A percentile compares a stretch with the other conserved stretches of the same genome.
Conservation (phyloP, 2,113 vertebrate genomes). For the Hemichromis elongatus region DNA sequence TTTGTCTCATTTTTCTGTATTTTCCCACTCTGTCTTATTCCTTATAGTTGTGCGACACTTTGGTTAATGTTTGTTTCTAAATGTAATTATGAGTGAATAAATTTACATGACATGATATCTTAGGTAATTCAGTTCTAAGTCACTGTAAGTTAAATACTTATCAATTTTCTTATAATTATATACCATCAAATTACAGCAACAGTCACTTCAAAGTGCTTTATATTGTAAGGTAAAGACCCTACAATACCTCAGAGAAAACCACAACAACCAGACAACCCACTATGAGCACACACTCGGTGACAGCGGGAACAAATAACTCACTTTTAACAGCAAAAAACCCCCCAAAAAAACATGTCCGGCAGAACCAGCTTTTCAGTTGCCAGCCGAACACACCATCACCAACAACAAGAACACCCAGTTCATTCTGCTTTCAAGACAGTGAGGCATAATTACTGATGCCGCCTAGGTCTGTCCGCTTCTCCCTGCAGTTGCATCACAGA, state of each 20-base stretch:
- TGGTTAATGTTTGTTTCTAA: not conserved
- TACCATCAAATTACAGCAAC: not conserved
- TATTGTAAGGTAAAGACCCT: not conserved
- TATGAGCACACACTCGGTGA: not conserved
- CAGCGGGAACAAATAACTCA: not conserved
- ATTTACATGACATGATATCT: fast-evolving
- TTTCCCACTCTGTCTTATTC: not conserved
- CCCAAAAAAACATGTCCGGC: no score
- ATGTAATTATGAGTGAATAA: not conserved
- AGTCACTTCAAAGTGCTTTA: not conserved
- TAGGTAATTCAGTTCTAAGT: not conserved
- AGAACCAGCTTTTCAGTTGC: no score
- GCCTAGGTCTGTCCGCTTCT: no score
- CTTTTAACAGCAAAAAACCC: not conserved
- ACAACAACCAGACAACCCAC: not conserved
- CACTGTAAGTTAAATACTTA: no score
- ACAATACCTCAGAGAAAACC: not conserved
- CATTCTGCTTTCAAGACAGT: no score
- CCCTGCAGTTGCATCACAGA: no score
- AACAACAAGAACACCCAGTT: no score
- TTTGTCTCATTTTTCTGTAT: not conserved
- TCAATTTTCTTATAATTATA: not conserved
- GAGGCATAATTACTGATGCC: no score
- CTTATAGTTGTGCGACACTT: not conserved
- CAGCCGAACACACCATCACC: no score